These are phyloP conservation scores for Eurois occulta DNA, from an alignment of 2,888 invertebrate species.

Conservation along the genomic window DNA sequence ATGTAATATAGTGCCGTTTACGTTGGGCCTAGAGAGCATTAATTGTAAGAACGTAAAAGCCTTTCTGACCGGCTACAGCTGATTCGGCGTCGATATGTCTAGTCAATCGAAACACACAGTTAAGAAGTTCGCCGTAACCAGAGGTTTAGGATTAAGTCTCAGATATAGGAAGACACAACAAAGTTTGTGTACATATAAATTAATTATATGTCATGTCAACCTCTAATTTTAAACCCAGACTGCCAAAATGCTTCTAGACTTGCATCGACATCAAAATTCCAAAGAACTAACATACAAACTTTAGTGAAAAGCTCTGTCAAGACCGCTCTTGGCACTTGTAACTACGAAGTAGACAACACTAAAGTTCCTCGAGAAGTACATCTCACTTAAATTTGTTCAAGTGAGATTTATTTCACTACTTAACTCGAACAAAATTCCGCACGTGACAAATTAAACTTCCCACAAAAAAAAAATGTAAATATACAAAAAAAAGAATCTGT, in stretches of 20 bases:
- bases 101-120: neutral
- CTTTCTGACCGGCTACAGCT: neutral
- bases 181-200: no score
- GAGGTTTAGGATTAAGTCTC: neutral
- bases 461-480: constrained; percentile 33
- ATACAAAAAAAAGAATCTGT: constrained; percentile 48
- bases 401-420: no score
- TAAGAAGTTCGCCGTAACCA: neutral
- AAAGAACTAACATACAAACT: neutral
- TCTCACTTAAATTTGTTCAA: no score
- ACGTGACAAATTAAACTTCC: constrained; percentile 16
- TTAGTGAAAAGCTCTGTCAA: neutral
- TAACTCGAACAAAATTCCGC: constrained; percentile 18
- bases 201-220: no score
- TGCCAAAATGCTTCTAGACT: neutral
- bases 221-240: no score
- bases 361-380: neutral
- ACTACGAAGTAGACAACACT: neutral
- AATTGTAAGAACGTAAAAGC: neutral
- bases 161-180: neutral
- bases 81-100: neutral
- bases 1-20: neutral
- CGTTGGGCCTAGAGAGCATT: neutral
- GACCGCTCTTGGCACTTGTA: neutral
- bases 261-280: neutral